Conservation (phyloP, 2,113 vertebrate species). For the Grammomys surdaster region DNA sequence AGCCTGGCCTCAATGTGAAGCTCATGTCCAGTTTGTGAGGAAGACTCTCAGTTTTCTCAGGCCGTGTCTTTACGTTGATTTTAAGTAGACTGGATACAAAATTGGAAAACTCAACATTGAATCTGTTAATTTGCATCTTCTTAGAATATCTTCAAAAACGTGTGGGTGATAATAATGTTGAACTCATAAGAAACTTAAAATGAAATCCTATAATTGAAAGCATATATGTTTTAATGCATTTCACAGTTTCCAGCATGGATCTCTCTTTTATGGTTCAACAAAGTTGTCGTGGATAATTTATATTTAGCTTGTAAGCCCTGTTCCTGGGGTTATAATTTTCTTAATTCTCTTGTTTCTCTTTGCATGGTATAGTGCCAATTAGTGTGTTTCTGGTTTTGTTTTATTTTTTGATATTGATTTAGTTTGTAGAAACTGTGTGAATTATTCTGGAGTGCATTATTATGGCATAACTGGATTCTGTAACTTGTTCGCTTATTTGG, state of each 20-base stretch:
- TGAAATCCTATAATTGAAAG: background rate
- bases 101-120: constrained; percentile 32
- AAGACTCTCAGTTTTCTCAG: background rate
- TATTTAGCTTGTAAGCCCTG: background rate
- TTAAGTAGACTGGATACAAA: constrained; percentile 10
- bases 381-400: background rate
- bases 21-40: background rate
- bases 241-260: background rate
- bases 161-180: background rate
- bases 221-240: background rate
- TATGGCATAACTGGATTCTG: background rate
- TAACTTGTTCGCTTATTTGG: background rate
- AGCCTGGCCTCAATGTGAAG: background rate
- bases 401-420: constrained; percentile 11
- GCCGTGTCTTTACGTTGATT: background rate
- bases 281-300: background rate
- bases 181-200: constrained; percentile 27
- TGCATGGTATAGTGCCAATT: background rate
- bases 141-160: constrained; percentile 39
- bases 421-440: constrained; percentile 9
- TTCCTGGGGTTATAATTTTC: constrained; percentile 3
- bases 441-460: constrained; percentile 40
- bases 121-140: background rate
- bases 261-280: constrained; percentile 10
- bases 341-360: constrained; percentile 31